Evolutionary conservation across 2,797 vertebrate genomes (phyloP).

Genomic region (Enoplosus armatus): DNA sequence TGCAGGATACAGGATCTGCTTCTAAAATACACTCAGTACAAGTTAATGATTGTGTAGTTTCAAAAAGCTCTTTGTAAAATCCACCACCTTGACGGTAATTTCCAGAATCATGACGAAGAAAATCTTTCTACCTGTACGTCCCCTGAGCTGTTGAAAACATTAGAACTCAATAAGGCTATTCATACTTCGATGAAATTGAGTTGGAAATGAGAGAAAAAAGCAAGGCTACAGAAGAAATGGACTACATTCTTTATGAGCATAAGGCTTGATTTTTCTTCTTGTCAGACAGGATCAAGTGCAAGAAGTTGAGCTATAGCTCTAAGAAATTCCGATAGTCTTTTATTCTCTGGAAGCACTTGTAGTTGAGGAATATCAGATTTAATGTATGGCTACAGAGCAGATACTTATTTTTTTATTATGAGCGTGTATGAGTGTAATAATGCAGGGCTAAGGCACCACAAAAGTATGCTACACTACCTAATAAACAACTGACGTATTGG

Average conservation of each 20-base stretch:
- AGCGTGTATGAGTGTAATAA: constrained; percentile 15
- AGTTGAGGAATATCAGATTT: constrained; percentile 1
- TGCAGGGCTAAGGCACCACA: not conserved
- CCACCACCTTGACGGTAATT: not conserved
- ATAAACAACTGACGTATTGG: not conserved
- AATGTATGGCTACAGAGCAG: constrained; percentile 7
- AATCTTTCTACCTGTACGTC: not conserved
- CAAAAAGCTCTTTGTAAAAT: not conserved
- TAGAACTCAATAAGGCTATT: not conserved
- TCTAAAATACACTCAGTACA: not conserved
- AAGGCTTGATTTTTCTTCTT: not conserved
- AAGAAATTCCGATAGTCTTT: constrained; percentile 10
- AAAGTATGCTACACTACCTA: not conserved
- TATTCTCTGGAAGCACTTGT: not conserved
- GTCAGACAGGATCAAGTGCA: not conserved
- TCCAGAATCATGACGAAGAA: not conserved
- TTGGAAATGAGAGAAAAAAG: not conserved
- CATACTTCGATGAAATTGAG: not conserved
- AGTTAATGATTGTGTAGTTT: not conserved
- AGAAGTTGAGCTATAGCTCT: not conserved
- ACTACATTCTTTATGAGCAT: not conserved
- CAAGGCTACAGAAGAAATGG: constrained; percentile 6
- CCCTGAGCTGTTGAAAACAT: not conserved
- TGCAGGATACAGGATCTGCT: not conserved
- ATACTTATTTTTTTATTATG: constrained; percentile 14